Conservation (phyloP, 2,888 invertebrate species). For the Chaetoderma sp. region DNA sequence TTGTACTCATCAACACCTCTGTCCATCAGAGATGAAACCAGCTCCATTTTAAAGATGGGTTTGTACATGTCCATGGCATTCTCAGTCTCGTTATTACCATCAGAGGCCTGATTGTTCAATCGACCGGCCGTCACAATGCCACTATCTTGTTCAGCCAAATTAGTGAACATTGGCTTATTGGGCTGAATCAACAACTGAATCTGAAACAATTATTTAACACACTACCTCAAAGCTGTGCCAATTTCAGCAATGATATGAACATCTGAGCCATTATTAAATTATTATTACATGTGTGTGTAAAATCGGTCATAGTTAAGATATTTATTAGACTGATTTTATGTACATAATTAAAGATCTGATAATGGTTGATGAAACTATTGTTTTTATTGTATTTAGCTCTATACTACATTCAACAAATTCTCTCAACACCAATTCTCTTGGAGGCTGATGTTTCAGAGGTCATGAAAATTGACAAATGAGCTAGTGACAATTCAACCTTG, state of each 20-base stretch:
- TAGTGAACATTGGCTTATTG: conserved; percentile 63
- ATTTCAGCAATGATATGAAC: background rate
- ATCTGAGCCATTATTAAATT: too few relatives aligned
- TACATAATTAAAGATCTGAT: too few relatives aligned
- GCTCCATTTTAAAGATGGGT: conserved; percentile 41
- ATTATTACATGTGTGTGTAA: background rate
- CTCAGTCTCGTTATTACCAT: conserved; percentile 57
- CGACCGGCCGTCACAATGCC: conserved; percentile 66
- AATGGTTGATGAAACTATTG: too few relatives aligned
- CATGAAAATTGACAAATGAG: too few relatives aligned
- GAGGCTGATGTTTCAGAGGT: too few relatives aligned
- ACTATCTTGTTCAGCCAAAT: conserved; percentile 65
- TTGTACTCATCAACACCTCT: conserved; percentile 67
- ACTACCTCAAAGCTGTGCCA: background rate
- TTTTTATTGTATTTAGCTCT: too few relatives aligned
- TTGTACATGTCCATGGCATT: conserved; percentile 61
- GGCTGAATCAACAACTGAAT: conserved; percentile 54
- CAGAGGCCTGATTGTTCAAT: conserved; percentile 52
- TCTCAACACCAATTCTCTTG: too few relatives aligned
- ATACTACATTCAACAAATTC: too few relatives aligned
- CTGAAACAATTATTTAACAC: conserved; percentile 31
- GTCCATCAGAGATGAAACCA: conserved; percentile 53
- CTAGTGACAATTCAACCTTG: too few relatives aligned
- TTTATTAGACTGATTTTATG: too few relatives aligned
- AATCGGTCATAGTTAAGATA: background rate